Evolutionary conservation across 2,888 invertebrate genomes (phyloP), one percentile per base, ranked within the genome.

Genomic region (Rhingia rostrata): DNA sequence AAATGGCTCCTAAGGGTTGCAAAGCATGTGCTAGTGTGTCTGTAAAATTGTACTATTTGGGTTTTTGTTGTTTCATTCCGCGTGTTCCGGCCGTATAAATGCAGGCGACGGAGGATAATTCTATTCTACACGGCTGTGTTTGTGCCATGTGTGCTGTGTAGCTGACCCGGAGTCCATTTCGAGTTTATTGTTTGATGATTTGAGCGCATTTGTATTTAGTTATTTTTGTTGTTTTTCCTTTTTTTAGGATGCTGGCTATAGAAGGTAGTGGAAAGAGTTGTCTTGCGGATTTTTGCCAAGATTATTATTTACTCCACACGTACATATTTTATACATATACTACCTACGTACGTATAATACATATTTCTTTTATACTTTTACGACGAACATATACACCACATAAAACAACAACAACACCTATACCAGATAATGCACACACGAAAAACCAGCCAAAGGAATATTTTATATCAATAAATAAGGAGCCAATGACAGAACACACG

Each of bases 101-200:
- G 54, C 61, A 37, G 66, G 54, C 32, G 30, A 56, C 64, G 58
- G 69, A 63, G 64, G 22, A 22, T 22, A 22, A 79, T 72, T 60
- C 60, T 35, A 4, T 49, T 45, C 47, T 30, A 22, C 14, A 45
- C 22, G n/a, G n/a, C 33, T 61, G 73, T 78, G 54, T 47, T 63
- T 67, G 72, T 33, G 32, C 41, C 4, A 10, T 47, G 22, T 49
- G 22, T 30, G 30, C 9, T 49, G 30, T 54, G 69, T 32, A 70
- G 74, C 49, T 84, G 80, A 84, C 84, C 84, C 88, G 91, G 90
- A 91, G 91, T 91, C 91, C 90, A 91, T 91, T 91, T 90, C 90
- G 90, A 91, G 91, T 91, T 91, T 91, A 91, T 91, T 91, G 91
- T 91, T 91, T 91, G 90, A 91, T 91, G 91, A 91, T 91, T 91